These are phyloP conservation scores for Hetaerina titia DNA, from an alignment of 2,888 invertebrate species.

Conservation along the genomic window DNA sequence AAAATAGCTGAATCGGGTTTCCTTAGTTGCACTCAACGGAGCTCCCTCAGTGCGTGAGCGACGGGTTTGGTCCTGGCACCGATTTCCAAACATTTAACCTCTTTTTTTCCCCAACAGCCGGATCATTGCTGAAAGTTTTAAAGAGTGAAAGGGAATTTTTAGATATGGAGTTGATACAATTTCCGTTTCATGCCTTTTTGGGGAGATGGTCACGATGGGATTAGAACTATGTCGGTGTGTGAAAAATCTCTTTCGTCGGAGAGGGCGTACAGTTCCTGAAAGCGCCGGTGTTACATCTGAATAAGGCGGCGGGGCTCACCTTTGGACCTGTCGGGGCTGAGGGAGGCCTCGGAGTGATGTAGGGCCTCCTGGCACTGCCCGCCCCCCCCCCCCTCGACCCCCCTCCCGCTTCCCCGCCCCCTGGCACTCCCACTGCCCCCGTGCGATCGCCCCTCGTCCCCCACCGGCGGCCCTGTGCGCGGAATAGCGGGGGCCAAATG, in stretches of 20 bases:
- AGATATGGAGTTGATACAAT: no score
- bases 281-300: background rate
- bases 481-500: background rate
- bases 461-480: background rate
- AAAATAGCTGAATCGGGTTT: no score
- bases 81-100: background rate
- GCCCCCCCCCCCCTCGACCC: background rate
- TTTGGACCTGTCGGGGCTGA: no score
- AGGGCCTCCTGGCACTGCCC: background rate
- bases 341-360: background rate
- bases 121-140: no score
- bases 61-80: background rate
- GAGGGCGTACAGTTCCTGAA: background rate
- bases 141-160: no score
- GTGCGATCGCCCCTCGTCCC: background rate
- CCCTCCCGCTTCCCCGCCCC: background rate
- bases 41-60: no score
- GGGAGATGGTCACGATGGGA: background rate
- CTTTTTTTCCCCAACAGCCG: no score
- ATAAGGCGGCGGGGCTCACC: background rate
- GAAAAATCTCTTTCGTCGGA: no score
- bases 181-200: background rate
- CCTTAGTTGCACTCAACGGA: no score
- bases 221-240: no score
- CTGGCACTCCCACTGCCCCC: conserved; percentile 31